A percentile compares a stretch with the other conserved stretches of the same genome.
These are phyloP conservation scores for Cotesia congregata DNA, from an alignment of 2,888 invertebrate genomes.

Conservation along the genomic window DNA sequence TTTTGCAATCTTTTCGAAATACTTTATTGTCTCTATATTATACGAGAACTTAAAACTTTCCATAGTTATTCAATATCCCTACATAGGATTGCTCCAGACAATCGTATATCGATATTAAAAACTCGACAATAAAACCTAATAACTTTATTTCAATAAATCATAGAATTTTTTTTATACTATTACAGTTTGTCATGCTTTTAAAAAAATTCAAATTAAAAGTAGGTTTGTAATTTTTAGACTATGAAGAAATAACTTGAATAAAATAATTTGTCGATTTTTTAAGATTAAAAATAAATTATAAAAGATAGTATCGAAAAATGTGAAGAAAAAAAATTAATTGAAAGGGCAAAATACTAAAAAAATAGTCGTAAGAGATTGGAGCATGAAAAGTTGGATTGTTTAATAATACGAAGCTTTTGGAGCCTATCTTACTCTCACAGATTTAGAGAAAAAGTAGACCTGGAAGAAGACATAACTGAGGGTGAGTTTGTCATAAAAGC, in stretches of 20 bases:
- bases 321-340: background rate
- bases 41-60: conserved; percentile 24
- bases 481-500: conserved; percentile 30
- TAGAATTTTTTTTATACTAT: too few species aligned
- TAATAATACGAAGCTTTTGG: conserved; percentile 32
- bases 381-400: conserved; percentile 28
- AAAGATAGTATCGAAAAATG: background rate
- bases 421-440: conserved; percentile 32
- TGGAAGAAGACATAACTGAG: conserved; percentile 13
- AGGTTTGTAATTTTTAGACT: too few species aligned
- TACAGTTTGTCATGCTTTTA: too few species aligned
- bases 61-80: conserved; percentile 62
- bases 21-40: conserved; percentile 12
- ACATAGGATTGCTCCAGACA: background rate
- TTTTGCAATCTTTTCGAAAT: conserved; percentile 61
- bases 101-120: background rate
- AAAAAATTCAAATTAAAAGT: background rate
- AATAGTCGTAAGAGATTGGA: background rate
- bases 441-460: conserved; percentile 20
- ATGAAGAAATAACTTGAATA: too few species aligned
- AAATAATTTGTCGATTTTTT: too few species aligned
- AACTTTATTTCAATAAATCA: background rate
- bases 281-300: too few species aligned
- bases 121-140: background rate
- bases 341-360: conserved; percentile 57